Evolutionary conservation across 2,797 vertebrate species (phyloP), one percentile per base, ranked within the genome.

Genomic region (Rhyacichthys aspro): DNA sequence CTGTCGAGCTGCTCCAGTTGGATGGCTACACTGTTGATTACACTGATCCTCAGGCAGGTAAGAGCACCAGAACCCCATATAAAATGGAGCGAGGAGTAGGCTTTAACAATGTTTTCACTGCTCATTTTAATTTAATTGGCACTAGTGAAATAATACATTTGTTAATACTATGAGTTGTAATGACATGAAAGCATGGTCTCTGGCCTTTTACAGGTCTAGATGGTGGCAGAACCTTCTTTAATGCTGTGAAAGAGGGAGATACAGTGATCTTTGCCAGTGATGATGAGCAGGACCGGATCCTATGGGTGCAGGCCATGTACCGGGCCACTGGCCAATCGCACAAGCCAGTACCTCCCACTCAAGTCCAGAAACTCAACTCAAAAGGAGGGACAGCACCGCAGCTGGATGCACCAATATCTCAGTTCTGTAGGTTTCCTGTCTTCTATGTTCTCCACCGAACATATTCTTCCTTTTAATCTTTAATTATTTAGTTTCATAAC

Each of bases 231-330:
- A 91, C 98, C 65, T 99, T 99, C 93, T 99, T 99, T 90, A 99
- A 99, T 0, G 98, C 97, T 1, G 98, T 99, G 83, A 99, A 99
- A 78, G 98, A 99, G 89, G 98, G 98, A 9, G 98, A 99, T 91
- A 98, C 98, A 0, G 97, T 99, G 91, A 98, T 99, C 83, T 99
- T 98, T 81, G 98, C 98, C 48, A 99, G 98, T 16, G 98, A 99
- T 1, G 98, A 99, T 23, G 98, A 99, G 77, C 98, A 99, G 88
- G 98, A 99, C 84, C 95, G 98, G 59, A 99, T 99, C 90, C 90
- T 99, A 74, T 99, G 98, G 98, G 98, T 99, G 78, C 98, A 99
- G 86, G 98, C 98, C 72, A 99, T 99, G 97, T 99, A 99, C 70
- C 94, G 98, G 59, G 98, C 98, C 82, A 99, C 98, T 0, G 98